phyloP scores from a whole-genome alignment of 2,888 invertebrate species.

The Pollenia amentaria region DNA sequence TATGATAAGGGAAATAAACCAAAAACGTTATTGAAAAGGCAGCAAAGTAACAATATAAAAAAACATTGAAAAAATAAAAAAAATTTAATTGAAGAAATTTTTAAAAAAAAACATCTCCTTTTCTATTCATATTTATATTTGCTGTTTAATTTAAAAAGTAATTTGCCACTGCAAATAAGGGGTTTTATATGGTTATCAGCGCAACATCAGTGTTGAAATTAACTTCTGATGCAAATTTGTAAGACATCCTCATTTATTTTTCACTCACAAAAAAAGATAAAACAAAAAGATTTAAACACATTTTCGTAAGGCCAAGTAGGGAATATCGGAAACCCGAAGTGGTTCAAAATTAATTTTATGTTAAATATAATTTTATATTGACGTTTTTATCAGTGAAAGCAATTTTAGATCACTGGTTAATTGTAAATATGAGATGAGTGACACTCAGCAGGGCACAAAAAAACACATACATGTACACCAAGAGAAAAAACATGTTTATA shows the following conservation, averaged over 20 bases:
- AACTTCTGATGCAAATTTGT: too few species aligned
- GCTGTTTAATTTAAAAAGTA: not conserved
- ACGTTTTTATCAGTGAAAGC: not conserved
- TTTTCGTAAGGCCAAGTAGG: too few species aligned
- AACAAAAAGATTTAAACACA: not conserved
- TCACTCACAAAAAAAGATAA: not conserved
- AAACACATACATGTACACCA: too few species aligned
- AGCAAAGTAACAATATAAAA: too few species aligned
- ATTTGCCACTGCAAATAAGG: not conserved
- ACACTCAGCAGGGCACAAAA: not conserved
- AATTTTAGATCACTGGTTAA: constrained; percentile 44
- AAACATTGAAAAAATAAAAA: too few species aligned
- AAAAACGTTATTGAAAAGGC: too few species aligned
- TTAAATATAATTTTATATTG: not conserved
- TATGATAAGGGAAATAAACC: too few species aligned
- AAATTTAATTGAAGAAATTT: too few species aligned
- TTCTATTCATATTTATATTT: too few species aligned
- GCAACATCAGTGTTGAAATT: not conserved
- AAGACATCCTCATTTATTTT: not conserved
- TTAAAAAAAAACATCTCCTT: too few species aligned
- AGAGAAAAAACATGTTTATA: too few species aligned
- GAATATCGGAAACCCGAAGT: not conserved
- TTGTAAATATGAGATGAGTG: constrained; percentile 48
- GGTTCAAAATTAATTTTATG: constrained; percentile 32
- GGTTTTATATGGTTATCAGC: not conserved